Base-by-base conservation (phyloP, 2,797 vertebrate genomes). In the Okamejei kenojei region DNA sequence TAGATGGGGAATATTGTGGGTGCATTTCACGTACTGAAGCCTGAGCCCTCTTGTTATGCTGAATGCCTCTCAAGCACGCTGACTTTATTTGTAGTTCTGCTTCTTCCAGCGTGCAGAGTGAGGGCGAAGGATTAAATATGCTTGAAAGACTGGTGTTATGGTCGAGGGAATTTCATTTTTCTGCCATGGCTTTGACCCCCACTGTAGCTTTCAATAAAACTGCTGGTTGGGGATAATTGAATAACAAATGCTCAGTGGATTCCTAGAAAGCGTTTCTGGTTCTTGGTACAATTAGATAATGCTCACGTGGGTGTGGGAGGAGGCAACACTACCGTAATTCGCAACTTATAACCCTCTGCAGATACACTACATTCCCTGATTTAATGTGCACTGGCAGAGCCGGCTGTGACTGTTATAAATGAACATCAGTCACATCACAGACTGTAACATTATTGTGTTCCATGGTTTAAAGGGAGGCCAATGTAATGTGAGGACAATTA, bases 261-360 rank as follows among this genome's bases (percentile, higher is more conserved):
- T 92, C 90, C 90, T 92, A 76, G 90, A 92, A 92, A 92, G 90
- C 38, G 90, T n/a, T 76, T 9, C 21, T 15, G 38, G 29, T 92
- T 92, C 90, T 35, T 92, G 90, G 90, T 92, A 92, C 35, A 92
- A 54, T 54, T 76, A 73, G 38, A 45, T 26, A 76, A 54, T 7
- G 10, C 9, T n/a, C 90, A 29, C 45, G 71, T 92, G 90, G 38
- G 35, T 29, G 21, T 73, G 90, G 71, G 71, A 74, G 90, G 88
- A 74, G 90, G 5, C 23, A 29, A 38, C 68, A 29, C 68, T 76
- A 92, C 90, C 90, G 26, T 92, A 92, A 92, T 29, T 92, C 8
- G 8, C 35, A 1, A 35, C 0, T 74, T 74, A 92, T 26, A 17
- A 74, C 23, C 26, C 71, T n/a, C 90, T 74, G 23, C 71, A 45